phyloP scores from a whole-genome alignment of 1,140 invertebrate species.

The Cyclargus thomasi region DNA sequence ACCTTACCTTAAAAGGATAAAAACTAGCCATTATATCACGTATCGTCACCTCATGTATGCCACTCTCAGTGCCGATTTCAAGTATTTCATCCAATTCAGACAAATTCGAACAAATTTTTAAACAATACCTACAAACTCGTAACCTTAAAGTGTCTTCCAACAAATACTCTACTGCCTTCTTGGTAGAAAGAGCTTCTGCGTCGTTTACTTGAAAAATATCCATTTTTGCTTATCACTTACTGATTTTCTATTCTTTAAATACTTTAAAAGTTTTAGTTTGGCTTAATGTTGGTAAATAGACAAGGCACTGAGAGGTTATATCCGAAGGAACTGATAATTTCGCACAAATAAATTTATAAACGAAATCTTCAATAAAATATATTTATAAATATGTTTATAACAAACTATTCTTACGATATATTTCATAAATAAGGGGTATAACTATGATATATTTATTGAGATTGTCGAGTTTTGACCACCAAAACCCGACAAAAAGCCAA shows the following conservation, averaged over 20 bases:
- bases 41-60: constrained; percentile 53
- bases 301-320: neutral
- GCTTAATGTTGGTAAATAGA: neutral
- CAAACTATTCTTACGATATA: too few relatives aligned
- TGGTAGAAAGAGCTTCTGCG: constrained; percentile 41
- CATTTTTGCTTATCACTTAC: neutral
- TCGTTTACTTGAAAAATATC: neutral
- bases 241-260: neutral
- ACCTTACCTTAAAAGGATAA: constrained; percentile 56
- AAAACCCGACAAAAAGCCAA: too few relatives aligned
- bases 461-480: too few relatives aligned
- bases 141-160: constrained; percentile 49
- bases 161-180: constrained; percentile 55
- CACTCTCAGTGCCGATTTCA: constrained; percentile 43
- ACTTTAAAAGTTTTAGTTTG: neutral
- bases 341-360: neutral
- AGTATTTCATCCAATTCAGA: constrained; percentile 57
- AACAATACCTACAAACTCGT: constrained; percentile 60
- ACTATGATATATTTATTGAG: too few relatives aligned
- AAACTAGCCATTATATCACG: constrained; percentile 57
- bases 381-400: too few relatives aligned
- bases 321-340: too few relatives aligned
- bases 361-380: too few relatives aligned
- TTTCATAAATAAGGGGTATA: too few relatives aligned
- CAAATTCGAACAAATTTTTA: constrained; percentile 38